Evolutionary conservation across 2,113 vertebrate genomes (phyloP), one percentile per base, ranked within the genome.

Genomic region (Willisornis vidua): DNA sequence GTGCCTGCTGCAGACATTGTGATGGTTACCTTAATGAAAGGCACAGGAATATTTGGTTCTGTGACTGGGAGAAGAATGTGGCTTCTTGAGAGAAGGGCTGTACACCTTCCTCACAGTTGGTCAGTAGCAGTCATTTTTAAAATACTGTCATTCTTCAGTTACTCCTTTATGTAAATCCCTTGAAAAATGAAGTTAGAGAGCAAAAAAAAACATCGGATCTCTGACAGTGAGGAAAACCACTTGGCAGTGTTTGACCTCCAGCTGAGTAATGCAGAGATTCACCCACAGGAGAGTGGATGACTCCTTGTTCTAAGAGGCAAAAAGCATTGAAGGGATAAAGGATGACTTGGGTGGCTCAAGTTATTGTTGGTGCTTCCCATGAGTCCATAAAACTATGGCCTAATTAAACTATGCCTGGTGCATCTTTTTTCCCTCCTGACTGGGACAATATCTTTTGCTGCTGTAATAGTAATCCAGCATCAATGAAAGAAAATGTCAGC

Each of bases 401-500:
- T 82, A 82, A 78, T 93, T 96, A 82, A 95, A 79, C 28, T 37
- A 23, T 55, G 28, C 15, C 39, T 8, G 2, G 5, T 87, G n/a
- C 66, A 31, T 79, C 43, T 48, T 81, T 71, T 58, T 72, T 85
- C 81, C 58, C 62, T 89, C 23, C 22, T 81, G 89, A 67, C n/a
- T 79, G 37, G 61, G n/a, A 80, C 76, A 89, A 62, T 92, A 96
- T 58, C 37, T 73, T 89, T 66, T 82, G 49, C 82, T 70, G 70
- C 46, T 84, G 23, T 33, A 87, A 22, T 66, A 88, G 72, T 96
- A 90, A 91, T 92, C 74, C 87, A 73, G 37, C 33, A 81, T 91
- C 87, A 75, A 28, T 85, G 65, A 91, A 90, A 73, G 45, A 78
- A 89, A 88, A 89, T 70, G 29, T 84, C 68, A 92, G 48, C 77